Percentiles rank a stretch among this genome's conserved stretches.
Conservation (phyloP, 2,797 vertebrate genomes). For the Rhinichthys osculus region DNA sequence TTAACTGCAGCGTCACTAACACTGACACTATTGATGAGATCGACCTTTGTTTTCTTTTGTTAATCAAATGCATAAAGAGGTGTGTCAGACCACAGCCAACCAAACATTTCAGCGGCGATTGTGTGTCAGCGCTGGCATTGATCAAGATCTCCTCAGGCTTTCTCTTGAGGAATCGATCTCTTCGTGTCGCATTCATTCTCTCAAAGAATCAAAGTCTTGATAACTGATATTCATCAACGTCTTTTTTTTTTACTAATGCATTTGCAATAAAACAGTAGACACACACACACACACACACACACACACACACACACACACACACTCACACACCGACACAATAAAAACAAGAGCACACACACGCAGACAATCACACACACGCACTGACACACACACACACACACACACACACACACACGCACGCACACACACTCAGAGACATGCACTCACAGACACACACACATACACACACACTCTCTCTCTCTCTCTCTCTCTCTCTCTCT, state of each 20-base stretch:
- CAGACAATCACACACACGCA: too few relatives aligned
- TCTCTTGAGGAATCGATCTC: conserved; percentile 12
- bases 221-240: neutral
- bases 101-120: neutral
- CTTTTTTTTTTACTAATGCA: neutral
- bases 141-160: conserved; percentile 2
- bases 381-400: too few relatives aligned
- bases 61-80: conserved; percentile 27
- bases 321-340: too few relatives aligned
- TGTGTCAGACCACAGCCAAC: neutral
- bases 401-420: too few relatives aligned
- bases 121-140: neutral
- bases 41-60: neutral
- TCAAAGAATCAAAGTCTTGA: neutral
- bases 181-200: neutral
- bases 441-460: too few relatives aligned
- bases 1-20: neutral
- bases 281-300: neutral
- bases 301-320: too few relatives aligned
- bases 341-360: rapidly evolving
- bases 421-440: too few relatives aligned
- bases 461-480: too few relatives aligned
- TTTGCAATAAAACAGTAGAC: neutral
- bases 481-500: too few relatives aligned
- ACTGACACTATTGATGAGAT: neutral